phyloP scores from a whole-genome alignment of 2,113 vertebrate species.

The Oxygymnocypris stewartii region DNA sequence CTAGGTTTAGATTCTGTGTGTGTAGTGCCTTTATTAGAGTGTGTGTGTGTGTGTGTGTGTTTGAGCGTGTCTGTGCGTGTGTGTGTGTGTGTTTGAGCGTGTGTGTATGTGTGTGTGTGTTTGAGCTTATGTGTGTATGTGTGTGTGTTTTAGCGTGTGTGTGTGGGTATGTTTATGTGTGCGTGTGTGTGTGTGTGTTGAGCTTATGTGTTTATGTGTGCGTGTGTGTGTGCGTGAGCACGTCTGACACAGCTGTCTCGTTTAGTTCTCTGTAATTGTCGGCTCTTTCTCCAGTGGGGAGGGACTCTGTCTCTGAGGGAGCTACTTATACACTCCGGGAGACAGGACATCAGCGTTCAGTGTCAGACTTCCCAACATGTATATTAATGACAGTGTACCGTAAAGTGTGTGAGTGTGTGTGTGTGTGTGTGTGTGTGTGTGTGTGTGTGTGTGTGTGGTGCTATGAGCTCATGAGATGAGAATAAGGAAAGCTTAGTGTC shows the following conservation, averaged over 20 bases:
- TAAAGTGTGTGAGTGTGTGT: conserved; percentile 27
- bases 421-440: not conserved
- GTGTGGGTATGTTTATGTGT: not conserved
- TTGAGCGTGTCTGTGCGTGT: too few relatives aligned
- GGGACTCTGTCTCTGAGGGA: conserved; percentile 67
- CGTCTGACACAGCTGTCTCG: conserved; percentile 60
- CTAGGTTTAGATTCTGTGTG: not conserved
- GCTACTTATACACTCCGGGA: conserved; percentile 63
- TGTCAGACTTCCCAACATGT: conserved; percentile 44
- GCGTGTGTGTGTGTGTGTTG: not conserved
- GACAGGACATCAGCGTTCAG: conserved; percentile 48
- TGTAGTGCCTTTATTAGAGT: not conserved
- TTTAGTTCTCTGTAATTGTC: conserved; percentile 64
- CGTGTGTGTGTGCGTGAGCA: conserved; percentile 1
- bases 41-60: too few relatives aligned
- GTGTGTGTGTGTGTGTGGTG: conserved; percentile 16
- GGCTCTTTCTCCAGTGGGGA: conserved; percentile 61
- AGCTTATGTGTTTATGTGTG: too few relatives aligned
- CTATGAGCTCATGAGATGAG: conserved; percentile 17
- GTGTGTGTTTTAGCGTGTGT: not conserved
- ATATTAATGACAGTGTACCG: conserved; percentile 22
- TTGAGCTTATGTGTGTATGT: not conserved
- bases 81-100: not conserved
- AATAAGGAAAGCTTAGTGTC: not conserved
- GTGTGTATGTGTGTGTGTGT: not conserved